Percentiles rank a stretch among this genome's conserved stretches.
Evolutionary conservation across 2,113 vertebrate genomes (phyloP).

Genomic region (Tupaia tana): DNA sequence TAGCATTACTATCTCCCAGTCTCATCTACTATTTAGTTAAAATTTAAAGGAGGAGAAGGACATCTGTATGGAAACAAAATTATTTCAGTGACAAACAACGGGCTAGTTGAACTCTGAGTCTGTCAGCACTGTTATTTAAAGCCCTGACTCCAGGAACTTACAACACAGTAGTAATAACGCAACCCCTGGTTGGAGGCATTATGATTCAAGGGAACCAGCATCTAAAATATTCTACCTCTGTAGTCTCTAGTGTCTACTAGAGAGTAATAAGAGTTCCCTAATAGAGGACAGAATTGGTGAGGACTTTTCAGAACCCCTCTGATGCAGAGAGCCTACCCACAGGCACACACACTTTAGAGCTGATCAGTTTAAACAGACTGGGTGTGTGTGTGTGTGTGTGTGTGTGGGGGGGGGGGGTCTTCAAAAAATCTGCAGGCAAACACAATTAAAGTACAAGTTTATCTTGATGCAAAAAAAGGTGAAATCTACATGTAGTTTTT

Average conservation of each 20-base stretch:
- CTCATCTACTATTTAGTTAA: conserved; percentile 41
- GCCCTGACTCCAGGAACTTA: conserved; percentile 67
- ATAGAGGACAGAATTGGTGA: too few relatives aligned
- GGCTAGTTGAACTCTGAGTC: conserved; percentile 36
- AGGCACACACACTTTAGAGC: neutral
- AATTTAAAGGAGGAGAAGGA: conserved; percentile 30
- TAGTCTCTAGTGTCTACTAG: neutral
- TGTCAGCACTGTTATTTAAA: conserved; percentile 37
- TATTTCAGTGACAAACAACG: conserved; percentile 33
- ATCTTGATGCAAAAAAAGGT: too few relatives aligned
- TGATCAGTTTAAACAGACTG: neutral
- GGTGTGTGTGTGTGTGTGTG: too few relatives aligned
- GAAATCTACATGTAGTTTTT: too few relatives aligned
- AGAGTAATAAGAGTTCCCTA: neutral
- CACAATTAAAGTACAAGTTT: too few relatives aligned
- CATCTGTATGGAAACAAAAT: conserved; percentile 58
- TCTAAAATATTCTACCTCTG: neutral
- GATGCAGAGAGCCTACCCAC: neutral
- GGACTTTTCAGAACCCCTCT: neutral
- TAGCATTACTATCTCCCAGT: conserved; percentile 12
- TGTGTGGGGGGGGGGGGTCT: too few relatives aligned
- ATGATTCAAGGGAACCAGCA: neutral
- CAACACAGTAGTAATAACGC: conserved; percentile 49
- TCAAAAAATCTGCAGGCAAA: too few relatives aligned
- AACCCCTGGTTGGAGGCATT: neutral